Percentiles rank a stretch among this genome's conserved stretches.
Conservation (phyloP, 2,113 vertebrate species). For the Gobio gobio region DNA sequence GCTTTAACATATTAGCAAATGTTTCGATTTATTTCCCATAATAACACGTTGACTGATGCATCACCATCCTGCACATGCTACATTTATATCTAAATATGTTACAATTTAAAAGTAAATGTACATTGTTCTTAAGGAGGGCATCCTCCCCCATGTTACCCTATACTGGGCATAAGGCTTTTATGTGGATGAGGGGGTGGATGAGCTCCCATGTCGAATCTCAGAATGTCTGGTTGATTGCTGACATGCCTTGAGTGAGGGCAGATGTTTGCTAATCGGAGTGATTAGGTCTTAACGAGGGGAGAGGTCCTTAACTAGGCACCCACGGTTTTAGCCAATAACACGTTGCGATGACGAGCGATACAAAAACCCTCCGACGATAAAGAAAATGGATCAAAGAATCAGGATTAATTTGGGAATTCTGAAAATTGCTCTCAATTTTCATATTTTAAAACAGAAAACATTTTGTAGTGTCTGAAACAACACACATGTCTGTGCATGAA, state of each 20-base stretch:
- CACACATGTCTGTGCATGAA: too few species aligned
- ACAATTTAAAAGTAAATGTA: too few species aligned
- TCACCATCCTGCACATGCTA: too few species aligned
- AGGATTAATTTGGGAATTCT: not conserved
- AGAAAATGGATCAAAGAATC: not conserved
- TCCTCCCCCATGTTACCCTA: too few species aligned
- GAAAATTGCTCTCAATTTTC: not conserved
- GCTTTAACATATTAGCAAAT: too few species aligned
- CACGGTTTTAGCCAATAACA: constrained; percentile 41
- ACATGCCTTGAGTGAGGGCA: constrained; percentile 61
- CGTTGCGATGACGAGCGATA: constrained; percentile 28
- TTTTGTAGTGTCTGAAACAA: not conserved
- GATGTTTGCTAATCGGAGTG: constrained; percentile 82
- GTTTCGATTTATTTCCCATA: too few species aligned
- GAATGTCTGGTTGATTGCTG: constrained; percentile 13
- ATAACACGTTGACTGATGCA: too few species aligned
- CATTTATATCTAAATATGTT: too few species aligned
- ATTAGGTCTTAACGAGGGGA: constrained; percentile 76
- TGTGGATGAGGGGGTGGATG: not conserved
- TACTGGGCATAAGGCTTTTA: too few species aligned
- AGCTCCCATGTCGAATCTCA: not conserved
- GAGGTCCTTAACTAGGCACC: constrained; percentile 41
- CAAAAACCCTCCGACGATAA: not conserved
- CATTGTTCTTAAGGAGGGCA: too few species aligned
- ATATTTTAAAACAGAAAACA: not conserved